These are phyloP conservation scores for Brenthis hecate DNA, from an alignment of 2,888 invertebrate species.

Conservation along the genomic window DNA sequence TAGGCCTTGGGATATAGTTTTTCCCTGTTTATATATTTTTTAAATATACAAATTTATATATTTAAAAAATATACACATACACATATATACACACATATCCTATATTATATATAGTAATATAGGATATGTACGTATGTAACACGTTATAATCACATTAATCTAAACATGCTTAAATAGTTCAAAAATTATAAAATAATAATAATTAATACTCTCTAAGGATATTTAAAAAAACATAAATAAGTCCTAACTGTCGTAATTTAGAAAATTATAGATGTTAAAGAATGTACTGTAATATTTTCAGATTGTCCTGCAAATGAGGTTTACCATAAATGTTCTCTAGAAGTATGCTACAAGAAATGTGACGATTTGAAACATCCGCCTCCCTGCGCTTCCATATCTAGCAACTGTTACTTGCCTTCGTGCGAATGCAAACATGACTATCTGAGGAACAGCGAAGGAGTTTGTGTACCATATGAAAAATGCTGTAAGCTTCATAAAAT, in stretches of 20 bases:
- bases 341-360: conserved; percentile 48
- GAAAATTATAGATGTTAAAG: background rate
- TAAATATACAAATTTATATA: no score
- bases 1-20: no score
- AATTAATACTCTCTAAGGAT: no score
- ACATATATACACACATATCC: no score
- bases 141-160: no score
- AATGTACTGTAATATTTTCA: conserved; percentile 28
- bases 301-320: conserved; percentile 48
- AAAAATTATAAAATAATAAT: no score
- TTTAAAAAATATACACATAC: no score
- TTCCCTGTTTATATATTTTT: no score
- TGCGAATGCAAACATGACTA: conserved; percentile 44
- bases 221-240: no score
- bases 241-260: background rate
- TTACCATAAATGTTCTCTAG: conserved; percentile 48
- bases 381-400: conserved; percentile 43
- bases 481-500: conserved; percentile 42
- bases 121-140: no score
- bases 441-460: conserved; percentile 46
- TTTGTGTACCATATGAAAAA: conserved; percentile 43
- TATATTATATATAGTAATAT: no score
- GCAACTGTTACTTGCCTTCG: conserved; percentile 46
- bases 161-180: no score
- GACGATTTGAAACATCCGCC: conserved; percentile 41